Conservation (phyloP, 2,797 vertebrate species). For the Pempheris klunzingeri region DNA sequence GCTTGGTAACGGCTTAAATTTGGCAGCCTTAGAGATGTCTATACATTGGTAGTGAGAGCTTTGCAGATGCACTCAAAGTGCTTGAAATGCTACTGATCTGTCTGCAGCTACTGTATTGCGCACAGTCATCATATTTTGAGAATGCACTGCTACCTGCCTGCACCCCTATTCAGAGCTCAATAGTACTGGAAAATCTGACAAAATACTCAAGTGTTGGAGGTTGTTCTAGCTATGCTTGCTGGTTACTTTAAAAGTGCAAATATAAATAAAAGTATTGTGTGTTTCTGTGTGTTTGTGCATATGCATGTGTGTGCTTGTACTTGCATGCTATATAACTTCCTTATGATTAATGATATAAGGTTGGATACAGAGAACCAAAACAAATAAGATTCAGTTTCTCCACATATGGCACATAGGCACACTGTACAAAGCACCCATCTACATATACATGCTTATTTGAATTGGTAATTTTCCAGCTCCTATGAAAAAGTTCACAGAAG, state of each 20-base stretch:
- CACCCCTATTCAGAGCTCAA: not conserved
- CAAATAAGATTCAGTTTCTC: constrained; percentile 5
- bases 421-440: not conserved
- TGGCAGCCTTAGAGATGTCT: not conserved
- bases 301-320: not conserved
- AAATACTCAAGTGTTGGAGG: not conserved
- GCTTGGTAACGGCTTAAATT: not conserved
- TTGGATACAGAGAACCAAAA: not conserved
- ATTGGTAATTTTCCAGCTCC: constrained; percentile 4
- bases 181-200: constrained; percentile 6
- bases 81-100: not conserved
- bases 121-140: constrained; percentile 16
- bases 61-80: constrained; percentile 8
- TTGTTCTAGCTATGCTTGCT: not conserved
- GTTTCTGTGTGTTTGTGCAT: not conserved
- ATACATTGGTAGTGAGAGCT: not conserved
- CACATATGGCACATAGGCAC: not conserved
- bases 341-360: constrained; percentile 7
- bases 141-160: not conserved
- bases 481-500: not conserved
- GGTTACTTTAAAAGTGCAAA: not conserved
- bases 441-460: constrained; percentile 4
- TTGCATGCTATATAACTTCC: not conserved
- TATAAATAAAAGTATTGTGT: not conserved
- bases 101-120: constrained; percentile 4